These are phyloP conservation scores for Aurelia sp. DNA, from an alignment of 30 jellyfish, hydroid and myxozoan genomes.

Conservation along the genomic window DNA sequence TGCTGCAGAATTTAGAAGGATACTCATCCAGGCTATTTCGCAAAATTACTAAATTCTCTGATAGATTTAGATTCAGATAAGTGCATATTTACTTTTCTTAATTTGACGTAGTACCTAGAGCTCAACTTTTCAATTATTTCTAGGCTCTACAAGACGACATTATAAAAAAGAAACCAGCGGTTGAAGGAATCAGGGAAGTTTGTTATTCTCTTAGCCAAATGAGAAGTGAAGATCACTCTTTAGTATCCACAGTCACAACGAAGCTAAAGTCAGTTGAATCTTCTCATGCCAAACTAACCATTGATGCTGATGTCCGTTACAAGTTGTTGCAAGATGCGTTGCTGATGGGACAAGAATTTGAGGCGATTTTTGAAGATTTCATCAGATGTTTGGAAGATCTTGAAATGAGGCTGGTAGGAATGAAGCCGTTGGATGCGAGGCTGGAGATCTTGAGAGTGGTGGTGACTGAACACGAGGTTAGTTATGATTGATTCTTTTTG, in stretches of 20 bases:
- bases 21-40: too few relatives aligned
- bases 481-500: neutral
- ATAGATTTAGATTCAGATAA: too few relatives aligned
- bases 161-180: constrained; percentile 57
- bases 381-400: constrained; percentile 63
- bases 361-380: constrained; percentile 60
- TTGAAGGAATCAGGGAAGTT: constrained; percentile 44
- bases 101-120: too few relatives aligned
- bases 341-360: constrained; percentile 84
- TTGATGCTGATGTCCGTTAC: constrained; percentile 78
- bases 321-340: constrained; percentile 72
- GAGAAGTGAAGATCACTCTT: constrained; percentile 46
- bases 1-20: too few relatives aligned
- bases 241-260: constrained; percentile 54
- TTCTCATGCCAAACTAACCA: constrained; percentile 31
- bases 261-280: constrained; percentile 44
- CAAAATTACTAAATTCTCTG: too few relatives aligned
- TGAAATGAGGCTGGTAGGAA: constrained; percentile 65
- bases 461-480: constrained; percentile 84
- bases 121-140: too few relatives aligned
- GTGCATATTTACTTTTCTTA: too few relatives aligned
- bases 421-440: constrained; percentile 81
- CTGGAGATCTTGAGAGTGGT: constrained; percentile 57
- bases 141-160: constrained; percentile 89
- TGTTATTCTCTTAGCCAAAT: constrained; percentile 73